Conservation (phyloP, 2,797 vertebrate species). For the Ctenopoma multispine region DNA sequence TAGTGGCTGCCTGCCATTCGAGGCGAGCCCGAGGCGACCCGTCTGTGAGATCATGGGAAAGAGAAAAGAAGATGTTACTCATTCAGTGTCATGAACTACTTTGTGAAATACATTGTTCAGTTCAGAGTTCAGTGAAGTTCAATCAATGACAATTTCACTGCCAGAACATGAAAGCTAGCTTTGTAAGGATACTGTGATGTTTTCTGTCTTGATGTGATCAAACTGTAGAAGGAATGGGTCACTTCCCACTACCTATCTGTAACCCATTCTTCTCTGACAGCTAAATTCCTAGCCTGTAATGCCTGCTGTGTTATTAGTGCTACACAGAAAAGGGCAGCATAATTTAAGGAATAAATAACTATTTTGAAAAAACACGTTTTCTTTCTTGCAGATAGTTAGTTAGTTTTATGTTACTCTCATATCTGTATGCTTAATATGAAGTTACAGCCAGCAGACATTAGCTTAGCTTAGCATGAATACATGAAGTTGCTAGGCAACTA, state of each 20-base stretch:
- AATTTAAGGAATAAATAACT: background rate
- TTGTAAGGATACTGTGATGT: background rate
- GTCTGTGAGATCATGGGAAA: slow-evolving; percentile 25
- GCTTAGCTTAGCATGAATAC: background rate
- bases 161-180: background rate
- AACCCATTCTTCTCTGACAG: background rate
- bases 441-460: background rate
- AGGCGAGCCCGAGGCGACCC: slow-evolving; percentile 15
- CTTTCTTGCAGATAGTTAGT: no score
- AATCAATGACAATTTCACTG: background rate
- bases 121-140: slow-evolving; percentile 12
- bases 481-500: background rate
- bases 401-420: no score
- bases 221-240: background rate
- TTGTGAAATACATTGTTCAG: slow-evolving; percentile 7
- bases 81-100: slow-evolving; percentile 31
- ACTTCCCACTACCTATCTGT: background rate
- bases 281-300: background rate
- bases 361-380: background rate
- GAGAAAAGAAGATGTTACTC: slow-evolving; percentile 4
- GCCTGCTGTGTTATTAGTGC: background rate
- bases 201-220: slow-evolving; percentile 2
- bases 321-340: background rate
- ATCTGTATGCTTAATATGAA: background rate
- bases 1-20: slow-evolving; percentile 32